These are phyloP conservation scores for Xanthorhoe designata DNA, from an alignment of 2,888 invertebrate genomes.

Conservation along the genomic window DNA sequence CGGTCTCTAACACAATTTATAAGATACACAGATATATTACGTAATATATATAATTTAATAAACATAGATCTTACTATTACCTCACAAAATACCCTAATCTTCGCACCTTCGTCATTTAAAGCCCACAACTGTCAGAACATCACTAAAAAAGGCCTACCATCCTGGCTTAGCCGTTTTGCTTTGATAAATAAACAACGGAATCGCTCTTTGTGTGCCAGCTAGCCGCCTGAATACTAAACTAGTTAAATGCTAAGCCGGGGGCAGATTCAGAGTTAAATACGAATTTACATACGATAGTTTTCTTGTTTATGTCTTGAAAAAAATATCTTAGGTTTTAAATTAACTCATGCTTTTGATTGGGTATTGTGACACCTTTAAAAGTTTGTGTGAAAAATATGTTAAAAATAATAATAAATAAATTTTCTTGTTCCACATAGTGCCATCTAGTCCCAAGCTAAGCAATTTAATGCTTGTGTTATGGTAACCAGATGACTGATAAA, in stretches of 20 bases:
- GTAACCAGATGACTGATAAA: no score
- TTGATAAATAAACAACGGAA: slow-evolving; percentile 47
- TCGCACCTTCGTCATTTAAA: slow-evolving; percentile 29
- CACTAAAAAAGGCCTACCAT: slow-evolving; percentile 30
- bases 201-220: slow-evolving; percentile 42
- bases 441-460: no score
- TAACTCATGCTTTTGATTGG: no score
- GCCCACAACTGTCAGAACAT: slow-evolving; percentile 23
- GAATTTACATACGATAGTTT: neutral
- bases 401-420: no score
- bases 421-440: no score
- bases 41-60: no score
- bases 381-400: no score
- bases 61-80: neutral
- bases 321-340: no score
- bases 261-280: slow-evolving; percentile 25
- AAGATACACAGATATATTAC: neutral
- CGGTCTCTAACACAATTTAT: neutral
- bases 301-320: neutral
- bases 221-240: slow-evolving; percentile 46
- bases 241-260: slow-evolving; percentile 49
- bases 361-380: no score
- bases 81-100: slow-evolving; percentile 13
- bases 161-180: slow-evolving; percentile 33
- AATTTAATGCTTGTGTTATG: no score